phyloP scores from a whole-genome alignment of 2,113 vertebrate genomes.

The Tupaia chinensis region DNA sequence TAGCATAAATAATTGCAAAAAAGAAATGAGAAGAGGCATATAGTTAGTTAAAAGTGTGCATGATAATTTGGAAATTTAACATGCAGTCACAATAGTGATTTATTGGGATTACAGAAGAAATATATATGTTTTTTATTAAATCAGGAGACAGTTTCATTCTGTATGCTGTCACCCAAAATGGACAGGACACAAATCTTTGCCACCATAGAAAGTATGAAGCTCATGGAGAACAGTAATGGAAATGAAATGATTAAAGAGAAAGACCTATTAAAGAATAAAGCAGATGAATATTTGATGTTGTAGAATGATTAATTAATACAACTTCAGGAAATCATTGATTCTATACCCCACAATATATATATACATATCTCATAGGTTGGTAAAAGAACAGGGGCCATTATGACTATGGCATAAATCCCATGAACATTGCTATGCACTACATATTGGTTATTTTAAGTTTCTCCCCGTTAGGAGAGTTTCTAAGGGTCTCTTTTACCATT shows the following conservation, averaged over 20 bases:
- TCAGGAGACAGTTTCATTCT: background rate
- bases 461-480: background rate
- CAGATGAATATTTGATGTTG: conserved; percentile 73
- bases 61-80: conserved; percentile 4
- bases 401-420: background rate
- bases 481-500: background rate
- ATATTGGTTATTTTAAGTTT: background rate
- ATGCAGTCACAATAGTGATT: background rate
- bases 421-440: background rate
- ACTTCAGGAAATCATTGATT: conserved; percentile 57
- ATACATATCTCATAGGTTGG: background rate
- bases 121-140: background rate
- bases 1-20: background rate
- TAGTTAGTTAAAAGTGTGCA: conserved; percentile 33
- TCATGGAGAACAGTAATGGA: conserved; percentile 41
- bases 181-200: background rate
- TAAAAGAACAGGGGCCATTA: conserved; percentile 3
- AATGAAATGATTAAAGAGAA: conserved; percentile 63
- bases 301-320: conserved; percentile 51
- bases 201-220: background rate
- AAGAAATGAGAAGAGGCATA: background rate
- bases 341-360: background rate
- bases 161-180: background rate
- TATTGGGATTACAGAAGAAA: background rate
- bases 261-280: conserved; percentile 67